Evolutionary conservation across 2,888 invertebrate species (phyloP).

Genomic region (Lasiommata megera): DNA sequence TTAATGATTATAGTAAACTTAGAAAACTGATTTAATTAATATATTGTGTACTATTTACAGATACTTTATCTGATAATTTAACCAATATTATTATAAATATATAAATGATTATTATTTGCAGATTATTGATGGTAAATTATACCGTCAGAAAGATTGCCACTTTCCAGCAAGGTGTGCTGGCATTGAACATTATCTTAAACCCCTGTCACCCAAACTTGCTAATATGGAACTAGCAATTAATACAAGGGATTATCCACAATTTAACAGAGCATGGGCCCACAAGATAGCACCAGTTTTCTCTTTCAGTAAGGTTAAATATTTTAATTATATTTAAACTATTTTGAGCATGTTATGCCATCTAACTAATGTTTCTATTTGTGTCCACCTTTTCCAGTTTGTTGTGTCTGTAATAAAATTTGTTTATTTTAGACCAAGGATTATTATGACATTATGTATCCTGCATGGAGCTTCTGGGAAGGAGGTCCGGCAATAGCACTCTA

Average conservation of each 20-base stretch:
- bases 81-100: neutral
- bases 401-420: no score
- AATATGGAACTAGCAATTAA: slow-evolving; percentile 94
- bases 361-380: no score
- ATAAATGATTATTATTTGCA: slow-evolving; percentile 81
- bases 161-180: slow-evolving; percentile 96
- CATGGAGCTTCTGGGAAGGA: slow-evolving; percentile 99
- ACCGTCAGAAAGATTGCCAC: slow-evolving; percentile 91
- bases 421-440: slow-evolving; percentile 84
- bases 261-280: slow-evolving; percentile 82
- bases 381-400: neutral
- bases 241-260: slow-evolving; percentile 96
- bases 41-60: no score
- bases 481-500: slow-evolving; percentile 97
- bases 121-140: slow-evolving; percentile 90
- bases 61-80: no score
- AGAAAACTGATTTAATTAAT: no score
- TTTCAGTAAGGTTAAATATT: slow-evolving; percentile 90
- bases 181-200: slow-evolving; percentile 92
- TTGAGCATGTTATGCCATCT: no score
- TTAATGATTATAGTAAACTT: no score
- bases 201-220: slow-evolving; percentile 85
- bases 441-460: slow-evolving; percentile 96
- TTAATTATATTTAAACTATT: no score
- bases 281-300: slow-evolving; percentile 92